These are phyloP conservation scores for Leontocebus nigricollis DNA, from an alignment of 2,797 vertebrate species.

Conservation along the genomic window DNA sequence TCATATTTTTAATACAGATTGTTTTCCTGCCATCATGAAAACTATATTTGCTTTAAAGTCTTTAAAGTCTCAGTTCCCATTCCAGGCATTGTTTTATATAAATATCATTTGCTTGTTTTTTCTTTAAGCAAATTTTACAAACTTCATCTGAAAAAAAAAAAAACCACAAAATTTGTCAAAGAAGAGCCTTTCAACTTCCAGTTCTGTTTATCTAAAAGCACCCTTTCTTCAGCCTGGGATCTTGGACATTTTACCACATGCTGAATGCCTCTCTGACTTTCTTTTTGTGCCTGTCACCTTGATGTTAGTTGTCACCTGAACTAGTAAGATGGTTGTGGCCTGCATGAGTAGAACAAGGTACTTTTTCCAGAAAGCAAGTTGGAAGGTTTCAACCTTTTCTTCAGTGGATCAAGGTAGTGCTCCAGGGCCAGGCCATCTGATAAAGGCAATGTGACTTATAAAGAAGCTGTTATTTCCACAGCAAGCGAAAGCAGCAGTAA, in stretches of 20 bases:
- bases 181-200: neutral
- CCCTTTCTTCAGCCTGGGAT: neutral
- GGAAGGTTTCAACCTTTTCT: neutral
- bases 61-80: neutral
- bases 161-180: neutral
- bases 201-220: neutral
- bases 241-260: neutral
- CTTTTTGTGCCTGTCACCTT: neutral
- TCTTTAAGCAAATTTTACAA: neutral
- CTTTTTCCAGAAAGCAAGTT: neutral
- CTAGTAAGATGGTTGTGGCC: rapidly evolving
- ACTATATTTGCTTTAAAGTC: neutral
- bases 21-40: neutral
- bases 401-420: neutral
- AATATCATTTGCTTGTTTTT: neutral
- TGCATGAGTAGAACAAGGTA: rapidly evolving
- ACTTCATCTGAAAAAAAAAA: neutral
- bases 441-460: neutral
- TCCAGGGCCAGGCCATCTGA: rapidly evolving
- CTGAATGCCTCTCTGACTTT: neutral
- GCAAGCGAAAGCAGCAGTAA: neutral
- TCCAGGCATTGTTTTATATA: neutral
- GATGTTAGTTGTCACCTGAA: neutral
- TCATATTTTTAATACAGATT: neutral
- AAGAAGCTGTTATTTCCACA: neutral